These are phyloP conservation scores for Nezara viridula DNA, from an alignment of 2,888 invertebrate genomes.

Conservation along the genomic window DNA sequence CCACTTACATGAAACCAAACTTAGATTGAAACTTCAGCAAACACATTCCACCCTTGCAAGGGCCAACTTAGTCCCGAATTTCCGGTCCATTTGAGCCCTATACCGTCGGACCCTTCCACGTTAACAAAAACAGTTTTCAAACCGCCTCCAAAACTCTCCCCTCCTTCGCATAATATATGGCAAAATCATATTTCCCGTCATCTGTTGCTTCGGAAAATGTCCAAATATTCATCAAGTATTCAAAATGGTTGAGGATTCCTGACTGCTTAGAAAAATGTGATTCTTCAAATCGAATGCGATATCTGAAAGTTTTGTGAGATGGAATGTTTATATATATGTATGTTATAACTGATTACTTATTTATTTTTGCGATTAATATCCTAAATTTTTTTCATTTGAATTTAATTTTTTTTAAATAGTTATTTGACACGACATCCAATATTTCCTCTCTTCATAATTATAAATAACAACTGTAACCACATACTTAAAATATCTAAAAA, in stretches of 20 bases:
- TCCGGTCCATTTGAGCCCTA: constrained; percentile 46
- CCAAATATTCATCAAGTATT: background rate
- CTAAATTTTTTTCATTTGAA: too few relatives aligned
- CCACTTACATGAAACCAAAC: constrained; percentile 44
- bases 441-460: too few relatives aligned
- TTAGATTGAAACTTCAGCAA: constrained; percentile 41
- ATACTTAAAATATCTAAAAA: too few relatives aligned
- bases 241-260: background rate
- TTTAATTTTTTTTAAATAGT: too few relatives aligned
- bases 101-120: background rate
- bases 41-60: constrained; percentile 39
- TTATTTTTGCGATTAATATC: too few relatives aligned
- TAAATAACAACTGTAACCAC: too few relatives aligned
- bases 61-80: constrained; percentile 44
- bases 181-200: constrained; percentile 10
- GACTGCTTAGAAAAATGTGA: background rate
- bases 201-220: constrained; percentile 10
- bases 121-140: constrained; percentile 48
- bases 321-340: too few relatives aligned
- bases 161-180: constrained; percentile 14
- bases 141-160: background rate
- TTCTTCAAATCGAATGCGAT: too few relatives aligned
- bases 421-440: too few relatives aligned
- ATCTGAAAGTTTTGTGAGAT: too few relatives aligned
- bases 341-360: too few relatives aligned